Evolutionary conservation across 2,113 vertebrate genomes (phyloP).

Genomic region (Phaethornis superciliosus): DNA sequence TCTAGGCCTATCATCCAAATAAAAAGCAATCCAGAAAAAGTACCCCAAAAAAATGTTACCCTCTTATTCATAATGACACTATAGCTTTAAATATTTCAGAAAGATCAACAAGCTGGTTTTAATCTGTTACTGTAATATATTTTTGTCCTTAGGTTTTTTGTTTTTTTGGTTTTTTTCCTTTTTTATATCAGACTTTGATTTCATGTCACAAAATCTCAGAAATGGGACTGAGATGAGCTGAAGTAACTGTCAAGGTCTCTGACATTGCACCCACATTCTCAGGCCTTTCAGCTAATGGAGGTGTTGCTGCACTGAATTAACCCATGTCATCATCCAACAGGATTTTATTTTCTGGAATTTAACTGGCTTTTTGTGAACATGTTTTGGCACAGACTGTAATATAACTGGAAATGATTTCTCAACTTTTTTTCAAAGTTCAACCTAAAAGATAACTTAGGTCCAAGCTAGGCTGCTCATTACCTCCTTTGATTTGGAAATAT

Average conservation of each 20-base stretch:
- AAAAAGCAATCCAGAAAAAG: background rate
- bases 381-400: background rate
- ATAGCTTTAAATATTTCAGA: background rate
- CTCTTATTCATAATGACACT: background rate
- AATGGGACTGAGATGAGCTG: background rate
- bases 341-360: background rate
- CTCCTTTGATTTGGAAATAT: background rate
- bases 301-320: background rate
- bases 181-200: background rate
- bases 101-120: background rate
- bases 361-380: background rate
- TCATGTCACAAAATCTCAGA: background rate
- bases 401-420: background rate
- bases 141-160: background rate
- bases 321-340: background rate
- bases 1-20: background rate
- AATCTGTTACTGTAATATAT: background rate
- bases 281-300: background rate
- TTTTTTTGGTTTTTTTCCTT: background rate
- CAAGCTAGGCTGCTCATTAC: background rate
- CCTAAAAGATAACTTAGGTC: background rate
- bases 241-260: background rate
- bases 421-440: background rate
- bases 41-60: background rate
- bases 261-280: background rate